phyloP scores from a whole-genome alignment of 1,140 invertebrate genomes.

The Solenopsis invicta region DNA sequence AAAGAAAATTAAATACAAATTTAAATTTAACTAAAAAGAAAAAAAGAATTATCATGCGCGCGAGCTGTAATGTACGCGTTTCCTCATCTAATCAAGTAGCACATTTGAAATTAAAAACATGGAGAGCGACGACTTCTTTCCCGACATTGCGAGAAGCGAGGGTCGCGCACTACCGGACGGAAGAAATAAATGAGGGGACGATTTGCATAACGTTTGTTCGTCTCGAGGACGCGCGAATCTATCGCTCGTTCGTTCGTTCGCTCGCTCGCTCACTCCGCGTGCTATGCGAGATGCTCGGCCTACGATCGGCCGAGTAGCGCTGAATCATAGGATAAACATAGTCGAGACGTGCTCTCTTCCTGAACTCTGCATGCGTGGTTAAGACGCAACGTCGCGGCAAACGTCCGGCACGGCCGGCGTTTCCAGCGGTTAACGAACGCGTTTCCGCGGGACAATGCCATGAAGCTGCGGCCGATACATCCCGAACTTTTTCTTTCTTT shows the following conservation, averaged over 20 bases:
- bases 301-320: constrained; percentile 40
- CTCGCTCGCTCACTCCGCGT: background rate
- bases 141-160: background rate
- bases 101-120: constrained; percentile 24
- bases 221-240: constrained; percentile 42
- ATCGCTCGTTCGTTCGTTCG: constrained; percentile 17
- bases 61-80: background rate
- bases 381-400: constrained; percentile 4
- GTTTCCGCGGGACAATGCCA: constrained; percentile 35
- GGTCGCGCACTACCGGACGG: background rate
- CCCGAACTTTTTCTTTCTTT: background rate
- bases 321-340: constrained; percentile 64
- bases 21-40: background rate
- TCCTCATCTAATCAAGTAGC: background rate
- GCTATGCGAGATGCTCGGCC: constrained; percentile 13
- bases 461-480: constrained; percentile 6
- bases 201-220: constrained; percentile 37
- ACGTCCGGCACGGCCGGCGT: background rate
- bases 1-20: background rate
- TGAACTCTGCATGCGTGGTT: constrained; percentile 50
- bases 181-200: background rate
- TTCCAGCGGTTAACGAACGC: constrained; percentile 27
- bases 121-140: background rate
- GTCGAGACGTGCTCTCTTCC: constrained; percentile 46
- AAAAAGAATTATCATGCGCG: background rate